Evolutionary conservation across 2,888 invertebrate species (phyloP).

Genomic region (Nematopogon swammerdamellus): DNA sequence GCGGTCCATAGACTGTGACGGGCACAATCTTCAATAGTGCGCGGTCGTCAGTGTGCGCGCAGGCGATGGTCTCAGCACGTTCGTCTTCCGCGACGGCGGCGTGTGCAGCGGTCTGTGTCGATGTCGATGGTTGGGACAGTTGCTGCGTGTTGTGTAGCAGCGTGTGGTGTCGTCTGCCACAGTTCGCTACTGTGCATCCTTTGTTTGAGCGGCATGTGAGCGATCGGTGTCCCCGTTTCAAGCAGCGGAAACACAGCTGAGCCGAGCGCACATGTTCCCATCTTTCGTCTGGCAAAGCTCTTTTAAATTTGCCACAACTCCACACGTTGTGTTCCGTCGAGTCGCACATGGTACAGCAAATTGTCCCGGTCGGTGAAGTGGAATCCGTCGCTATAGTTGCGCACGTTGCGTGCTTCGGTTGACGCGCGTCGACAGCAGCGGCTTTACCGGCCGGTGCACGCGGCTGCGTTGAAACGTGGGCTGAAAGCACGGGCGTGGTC

Average conservation of each 20-base stretch:
- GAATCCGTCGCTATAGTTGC: background rate
- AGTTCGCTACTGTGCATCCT: slow-evolving; percentile 4
- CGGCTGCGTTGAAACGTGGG: background rate
- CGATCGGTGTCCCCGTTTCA: slow-evolving; percentile 3
- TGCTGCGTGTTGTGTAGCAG: slow-evolving; percentile 3
- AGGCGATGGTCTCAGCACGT: background rate
- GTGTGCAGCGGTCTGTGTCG: background rate
- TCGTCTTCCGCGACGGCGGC: background rate
- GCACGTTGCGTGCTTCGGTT: background rate
- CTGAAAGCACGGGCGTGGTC: background rate
- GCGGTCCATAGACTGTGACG: background rate
- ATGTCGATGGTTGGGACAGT: background rate
- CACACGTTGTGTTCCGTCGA: background rate
- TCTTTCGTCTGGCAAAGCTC: background rate
- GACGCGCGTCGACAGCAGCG: background rate
- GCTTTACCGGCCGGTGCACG: background rate
- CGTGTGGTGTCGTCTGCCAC: slow-evolving; percentile 5
- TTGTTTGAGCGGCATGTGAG: background rate
- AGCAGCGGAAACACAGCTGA: slow-evolving; percentile 6
- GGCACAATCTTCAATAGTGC: background rate
- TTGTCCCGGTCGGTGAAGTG: background rate
- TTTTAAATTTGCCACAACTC: background rate
- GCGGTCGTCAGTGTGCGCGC: background rate
- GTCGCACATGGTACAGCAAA: background rate
- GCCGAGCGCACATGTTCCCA: background rate